A percentile compares a stretch with the other conserved stretches of the same genome.
Conservation (phyloP, 92 coral and sea anemone genomes). For the Actinernus sp. region DNA sequence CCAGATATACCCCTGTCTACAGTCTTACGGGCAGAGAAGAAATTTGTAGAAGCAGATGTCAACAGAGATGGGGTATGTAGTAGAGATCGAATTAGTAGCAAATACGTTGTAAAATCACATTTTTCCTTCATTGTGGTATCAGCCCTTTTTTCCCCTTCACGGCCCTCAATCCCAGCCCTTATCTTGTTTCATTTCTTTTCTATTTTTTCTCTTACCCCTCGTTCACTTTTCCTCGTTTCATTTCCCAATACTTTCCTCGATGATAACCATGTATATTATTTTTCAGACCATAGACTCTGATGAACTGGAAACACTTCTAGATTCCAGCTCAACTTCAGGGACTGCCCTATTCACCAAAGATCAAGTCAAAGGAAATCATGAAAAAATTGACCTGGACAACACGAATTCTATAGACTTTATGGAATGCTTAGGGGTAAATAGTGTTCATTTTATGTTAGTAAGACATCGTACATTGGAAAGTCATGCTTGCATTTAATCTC, state of each 20-base stretch:
- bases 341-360: slow-evolving; percentile 81
- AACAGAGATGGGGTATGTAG: slow-evolving; percentile 95
- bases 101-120: neutral
- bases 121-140: no score
- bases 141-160: no score
- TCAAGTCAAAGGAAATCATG: slow-evolving; percentile 80
- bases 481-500: no score
- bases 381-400: slow-evolving; percentile 88
- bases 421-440: slow-evolving; percentile 88
- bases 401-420: slow-evolving; percentile 96
- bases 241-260: no score
- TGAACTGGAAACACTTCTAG: slow-evolving; percentile 88
- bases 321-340: slow-evolving; percentile 57
- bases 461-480: no score
- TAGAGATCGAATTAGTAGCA: no score
- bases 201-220: no score
- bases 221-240: no score
- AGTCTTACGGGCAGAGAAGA: slow-evolving; percentile 86
- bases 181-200: no score
- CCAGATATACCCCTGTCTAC: slow-evolving; percentile 92
- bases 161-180: no score
- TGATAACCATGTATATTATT: no score
- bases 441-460: no score
- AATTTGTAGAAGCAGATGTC: slow-evolving; percentile 95
- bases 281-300: slow-evolving; percentile 88